Conservation (phyloP, 2,888 invertebrate genomes). For the Eudemis profundana region DNA sequence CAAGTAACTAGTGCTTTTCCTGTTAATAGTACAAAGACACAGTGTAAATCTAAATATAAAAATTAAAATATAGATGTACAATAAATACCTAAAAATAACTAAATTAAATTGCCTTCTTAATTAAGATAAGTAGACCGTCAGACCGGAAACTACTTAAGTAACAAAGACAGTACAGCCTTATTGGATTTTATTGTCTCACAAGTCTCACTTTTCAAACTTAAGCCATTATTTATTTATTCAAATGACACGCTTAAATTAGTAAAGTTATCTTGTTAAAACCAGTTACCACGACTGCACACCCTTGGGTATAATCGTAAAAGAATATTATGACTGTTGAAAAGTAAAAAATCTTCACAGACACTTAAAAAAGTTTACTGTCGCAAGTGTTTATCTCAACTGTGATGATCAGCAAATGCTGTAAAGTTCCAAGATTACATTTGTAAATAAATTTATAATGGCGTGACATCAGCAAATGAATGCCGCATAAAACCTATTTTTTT, state of each 20-base stretch:
- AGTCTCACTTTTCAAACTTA: slow-evolving; percentile 7
- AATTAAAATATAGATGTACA: too few species aligned
- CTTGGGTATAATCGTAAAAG: neutral
- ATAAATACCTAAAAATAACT: too few species aligned
- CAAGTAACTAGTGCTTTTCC: too few species aligned
- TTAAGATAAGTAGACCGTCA: too few species aligned
- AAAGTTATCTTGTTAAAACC: neutral
- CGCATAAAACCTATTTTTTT: too few species aligned
- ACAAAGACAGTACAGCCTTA: too few species aligned
- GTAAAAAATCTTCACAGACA: slow-evolving; percentile 1
- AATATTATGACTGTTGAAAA: slow-evolving; percentile 18
- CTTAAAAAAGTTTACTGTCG: neutral
- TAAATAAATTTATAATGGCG: neutral
- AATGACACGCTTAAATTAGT: slow-evolving; percentile 4
- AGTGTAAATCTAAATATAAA: too few species aligned
- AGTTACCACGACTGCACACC: neutral
- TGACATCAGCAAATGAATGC: neutral
- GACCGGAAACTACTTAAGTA: too few species aligned
- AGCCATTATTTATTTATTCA: slow-evolving; percentile 19
- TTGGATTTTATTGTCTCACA: neutral
- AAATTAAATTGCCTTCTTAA: too few species aligned
- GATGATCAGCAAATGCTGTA: slow-evolving; percentile 2
- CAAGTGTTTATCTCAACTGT: neutral
- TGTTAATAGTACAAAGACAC: too few species aligned
- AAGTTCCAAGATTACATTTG: neutral